A percentile compares a stretch with the other conserved stretches of the same genome.
These are phyloP conservation scores for Polyodon spathula DNA, from an alignment of 2,113 vertebrate genomes.

Conservation along the genomic window DNA sequence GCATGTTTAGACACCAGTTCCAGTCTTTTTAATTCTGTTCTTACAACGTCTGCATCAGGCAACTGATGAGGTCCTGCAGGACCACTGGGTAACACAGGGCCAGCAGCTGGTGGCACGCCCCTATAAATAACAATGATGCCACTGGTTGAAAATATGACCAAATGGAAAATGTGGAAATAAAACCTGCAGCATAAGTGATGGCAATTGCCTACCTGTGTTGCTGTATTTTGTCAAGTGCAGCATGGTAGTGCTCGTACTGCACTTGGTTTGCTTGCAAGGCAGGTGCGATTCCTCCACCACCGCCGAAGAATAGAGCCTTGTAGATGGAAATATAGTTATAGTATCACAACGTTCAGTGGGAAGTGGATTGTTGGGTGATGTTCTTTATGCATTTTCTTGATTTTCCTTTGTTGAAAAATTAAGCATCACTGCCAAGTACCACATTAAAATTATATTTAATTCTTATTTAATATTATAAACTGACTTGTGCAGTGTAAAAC, in stretches of 20 bases:
- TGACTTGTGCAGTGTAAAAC: no score
- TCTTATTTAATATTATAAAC: no score
- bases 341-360: no score
- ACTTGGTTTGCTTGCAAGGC: constrained; percentile 44
- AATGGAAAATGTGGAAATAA: not conserved
- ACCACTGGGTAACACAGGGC: constrained; percentile 54
- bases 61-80: constrained; percentile 43
- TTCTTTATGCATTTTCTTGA: no score
- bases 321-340: no score
- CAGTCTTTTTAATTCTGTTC: constrained; percentile 70
- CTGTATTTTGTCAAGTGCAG: constrained; percentile 69
- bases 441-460: no score
- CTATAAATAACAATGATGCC: constrained; percentile 22
- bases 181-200: not conserved
- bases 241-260: constrained; percentile 67
- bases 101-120: constrained; percentile 51
- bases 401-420: no score
- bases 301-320: constrained; percentile 16
- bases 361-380: no score
- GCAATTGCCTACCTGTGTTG: constrained; percentile 40
- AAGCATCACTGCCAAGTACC: no score
- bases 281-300: constrained; percentile 19
- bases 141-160: not conserved
- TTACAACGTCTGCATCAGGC: constrained; percentile 56
- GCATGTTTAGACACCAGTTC: constrained; percentile 68